phyloP scores from a whole-genome alignment of 2,797 vertebrate species.

The Tapirus indicus region DNA sequence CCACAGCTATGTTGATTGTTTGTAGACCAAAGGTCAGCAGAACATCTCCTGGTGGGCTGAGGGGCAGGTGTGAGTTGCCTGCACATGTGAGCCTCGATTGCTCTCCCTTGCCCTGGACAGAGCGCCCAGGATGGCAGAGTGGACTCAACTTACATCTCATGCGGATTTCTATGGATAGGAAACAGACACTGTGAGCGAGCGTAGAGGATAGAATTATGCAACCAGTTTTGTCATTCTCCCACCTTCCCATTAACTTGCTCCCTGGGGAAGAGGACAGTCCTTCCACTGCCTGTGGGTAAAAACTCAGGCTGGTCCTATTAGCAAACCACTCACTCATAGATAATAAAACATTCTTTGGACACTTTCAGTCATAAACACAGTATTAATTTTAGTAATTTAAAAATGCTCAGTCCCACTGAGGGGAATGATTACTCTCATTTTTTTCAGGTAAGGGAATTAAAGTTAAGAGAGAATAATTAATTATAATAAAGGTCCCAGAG shows the following conservation, averaged over 20 bases:
- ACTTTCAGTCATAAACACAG: neutral
- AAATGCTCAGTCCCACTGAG: neutral
- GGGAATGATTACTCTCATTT: neutral
- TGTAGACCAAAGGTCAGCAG: too few relatives aligned
- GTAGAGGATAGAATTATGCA: neutral
- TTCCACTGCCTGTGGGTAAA: neutral
- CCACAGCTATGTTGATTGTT: neutral
- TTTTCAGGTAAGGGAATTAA: neutral
- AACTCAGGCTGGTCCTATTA: neutral
- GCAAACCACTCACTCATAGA: neutral
- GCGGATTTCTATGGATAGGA: neutral
- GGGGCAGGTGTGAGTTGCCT: neutral
- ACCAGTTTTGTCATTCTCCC: neutral
- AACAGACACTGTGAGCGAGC: neutral
- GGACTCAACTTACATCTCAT: neutral
- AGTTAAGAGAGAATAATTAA: neutral
- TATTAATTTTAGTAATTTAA: neutral
- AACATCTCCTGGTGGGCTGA: neutral
- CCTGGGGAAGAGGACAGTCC: neutral
- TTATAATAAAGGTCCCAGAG: neutral
- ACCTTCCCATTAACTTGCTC: neutral
- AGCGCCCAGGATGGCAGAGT: neutral
- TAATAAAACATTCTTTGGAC: neutral
- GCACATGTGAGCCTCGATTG: neutral
- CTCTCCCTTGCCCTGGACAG: neutral